Conservation (phyloP, 2,888 invertebrate genomes). For the Taphrorychus bicolor region DNA sequence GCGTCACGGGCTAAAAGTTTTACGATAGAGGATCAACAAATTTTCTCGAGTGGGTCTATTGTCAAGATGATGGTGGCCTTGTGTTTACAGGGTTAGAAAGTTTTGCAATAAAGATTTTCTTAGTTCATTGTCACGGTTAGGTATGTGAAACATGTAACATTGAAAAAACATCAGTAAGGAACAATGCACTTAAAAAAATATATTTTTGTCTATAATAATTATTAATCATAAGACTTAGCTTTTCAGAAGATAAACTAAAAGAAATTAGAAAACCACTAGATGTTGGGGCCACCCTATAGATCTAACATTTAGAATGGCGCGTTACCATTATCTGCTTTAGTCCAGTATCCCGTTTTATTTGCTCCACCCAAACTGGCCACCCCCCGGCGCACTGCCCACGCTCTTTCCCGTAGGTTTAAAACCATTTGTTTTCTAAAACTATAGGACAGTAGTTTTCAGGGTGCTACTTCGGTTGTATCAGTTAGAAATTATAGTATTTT, state of each 20-base stretch:
- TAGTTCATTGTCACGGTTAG: neutral
- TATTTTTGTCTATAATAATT: too few relatives aligned
- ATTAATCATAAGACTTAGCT: too few relatives aligned
- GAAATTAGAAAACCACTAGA: too few relatives aligned
- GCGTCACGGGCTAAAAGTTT: conserved; percentile 13
- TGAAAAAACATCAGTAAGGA: too few relatives aligned
- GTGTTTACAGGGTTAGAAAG: neutral
- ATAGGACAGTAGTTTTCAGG: neutral
- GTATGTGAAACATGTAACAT: too few relatives aligned
- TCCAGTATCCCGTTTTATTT: neutral
- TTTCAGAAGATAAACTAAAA: too few relatives aligned
- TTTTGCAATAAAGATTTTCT: neutral
- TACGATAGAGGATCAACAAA: conserved; percentile 7
- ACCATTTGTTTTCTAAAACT: neutral
- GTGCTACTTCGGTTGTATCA: neutral
- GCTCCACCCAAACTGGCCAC: conserved; percentile 6
- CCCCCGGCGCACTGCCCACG: conserved; percentile 15
- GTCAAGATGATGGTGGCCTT: conserved; percentile 5
- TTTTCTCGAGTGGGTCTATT: neutral
- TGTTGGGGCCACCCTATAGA: neutral
- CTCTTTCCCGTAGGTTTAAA: conserved; percentile 12
- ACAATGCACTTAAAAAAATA: too few relatives aligned
- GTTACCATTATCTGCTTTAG: neutral
- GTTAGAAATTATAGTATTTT: too few relatives aligned
- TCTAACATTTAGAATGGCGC: neutral